A percentile compares a stretch with the other conserved stretches of the same genome.
Evolutionary conservation across 2,888 invertebrate genomes (phyloP).

Genomic region (Pilophorus perplexus): DNA sequence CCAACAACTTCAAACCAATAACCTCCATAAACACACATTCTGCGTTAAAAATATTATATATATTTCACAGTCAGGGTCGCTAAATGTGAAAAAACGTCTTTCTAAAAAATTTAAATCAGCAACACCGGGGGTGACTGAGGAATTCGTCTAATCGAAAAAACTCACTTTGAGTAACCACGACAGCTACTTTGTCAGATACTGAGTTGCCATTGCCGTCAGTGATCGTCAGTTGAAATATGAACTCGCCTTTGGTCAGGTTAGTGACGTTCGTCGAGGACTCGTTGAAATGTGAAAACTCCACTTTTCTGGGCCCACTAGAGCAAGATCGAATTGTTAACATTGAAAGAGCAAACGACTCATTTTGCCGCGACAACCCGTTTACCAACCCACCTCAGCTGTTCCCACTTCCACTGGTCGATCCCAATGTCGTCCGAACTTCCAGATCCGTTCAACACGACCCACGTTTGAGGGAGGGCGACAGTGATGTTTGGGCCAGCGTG

Average conservation of each 20-base stretch:
- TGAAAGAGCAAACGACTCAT: neutral
- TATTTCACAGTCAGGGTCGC: neutral
- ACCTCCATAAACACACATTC: too few species aligned
- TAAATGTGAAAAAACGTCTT: too few species aligned
- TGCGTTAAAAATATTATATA: too few species aligned
- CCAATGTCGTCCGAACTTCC: conserved; percentile 79
- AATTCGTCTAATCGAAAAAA: neutral
- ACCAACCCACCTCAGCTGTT: conserved; percentile 63
- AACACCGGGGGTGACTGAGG: too few species aligned
- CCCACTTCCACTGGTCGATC: conserved; percentile 81
- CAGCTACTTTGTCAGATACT: conserved; percentile 67
- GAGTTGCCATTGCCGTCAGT: conserved; percentile 80
- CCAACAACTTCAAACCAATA: too few species aligned
- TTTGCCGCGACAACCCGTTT: neutral
- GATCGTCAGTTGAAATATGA: conserved; percentile 76
- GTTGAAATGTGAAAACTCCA: conserved; percentile 57
- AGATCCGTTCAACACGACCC: conserved; percentile 75
- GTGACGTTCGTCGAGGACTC: conserved; percentile 73
- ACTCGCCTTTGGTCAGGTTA: conserved; percentile 77
- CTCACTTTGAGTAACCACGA: conserved; percentile 84
- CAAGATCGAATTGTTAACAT: too few species aligned
- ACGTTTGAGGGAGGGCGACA: conserved; percentile 79
- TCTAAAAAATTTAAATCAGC: too few species aligned
- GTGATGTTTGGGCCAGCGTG: conserved; percentile 60
- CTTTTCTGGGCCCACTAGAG: conserved; percentile 58